phyloP scores from a whole-genome alignment of 2,113 vertebrate species.

The Synodontis membranacea region DNA sequence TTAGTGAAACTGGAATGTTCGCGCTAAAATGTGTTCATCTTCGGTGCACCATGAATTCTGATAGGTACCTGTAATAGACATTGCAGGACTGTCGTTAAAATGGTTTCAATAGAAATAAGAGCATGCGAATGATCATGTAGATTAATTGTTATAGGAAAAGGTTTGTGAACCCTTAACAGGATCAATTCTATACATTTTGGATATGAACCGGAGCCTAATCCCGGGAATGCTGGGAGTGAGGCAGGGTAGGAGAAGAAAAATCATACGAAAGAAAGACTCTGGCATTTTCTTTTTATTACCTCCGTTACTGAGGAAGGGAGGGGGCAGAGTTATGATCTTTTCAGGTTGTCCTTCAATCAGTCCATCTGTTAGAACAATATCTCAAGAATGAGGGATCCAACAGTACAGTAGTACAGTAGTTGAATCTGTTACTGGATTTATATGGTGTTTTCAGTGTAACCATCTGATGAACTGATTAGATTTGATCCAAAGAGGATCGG shows the following conservation, averaged over 20 bases:
- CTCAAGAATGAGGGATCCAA: not conserved
- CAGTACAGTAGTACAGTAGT: no score
- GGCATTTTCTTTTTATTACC: no score
- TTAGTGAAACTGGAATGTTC: not conserved
- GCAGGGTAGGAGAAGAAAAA: no score
- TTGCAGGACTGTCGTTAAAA: not conserved
- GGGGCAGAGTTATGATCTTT: not conserved
- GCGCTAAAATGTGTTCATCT: not conserved
- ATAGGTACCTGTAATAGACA: not conserved
- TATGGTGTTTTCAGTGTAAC: not conserved
- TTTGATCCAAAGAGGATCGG: not conserved
- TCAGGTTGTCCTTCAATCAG: not conserved
- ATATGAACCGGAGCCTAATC: no score
- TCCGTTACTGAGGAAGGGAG: no score
- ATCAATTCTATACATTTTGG: no score
- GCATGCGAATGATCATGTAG: not conserved
- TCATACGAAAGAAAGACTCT: no score
- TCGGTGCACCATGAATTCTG: not conserved
- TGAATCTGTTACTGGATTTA: not conserved
- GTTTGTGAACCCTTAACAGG: not conserved
- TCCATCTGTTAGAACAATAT: not conserved
- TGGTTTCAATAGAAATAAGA: not conserved
- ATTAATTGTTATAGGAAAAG: not conserved
- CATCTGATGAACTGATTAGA: not conserved
- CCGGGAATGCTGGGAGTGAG: no score